Conservation (phyloP, 2,888 invertebrate genomes). For the Microdon myrmicae region DNA sequence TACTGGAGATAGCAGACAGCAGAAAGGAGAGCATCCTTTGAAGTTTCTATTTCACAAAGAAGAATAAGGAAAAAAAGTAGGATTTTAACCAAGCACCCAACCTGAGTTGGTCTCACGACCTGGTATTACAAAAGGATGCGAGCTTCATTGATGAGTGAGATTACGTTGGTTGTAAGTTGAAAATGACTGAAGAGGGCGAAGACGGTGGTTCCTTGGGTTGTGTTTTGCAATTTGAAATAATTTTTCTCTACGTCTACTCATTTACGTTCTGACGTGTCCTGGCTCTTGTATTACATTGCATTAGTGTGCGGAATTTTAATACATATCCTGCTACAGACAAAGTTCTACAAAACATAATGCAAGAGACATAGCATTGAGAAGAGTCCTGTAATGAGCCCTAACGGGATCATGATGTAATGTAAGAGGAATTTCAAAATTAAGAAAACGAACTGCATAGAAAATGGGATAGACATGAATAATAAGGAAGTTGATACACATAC, state of each 20-base stretch:
- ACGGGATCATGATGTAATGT: constrained; percentile 51
- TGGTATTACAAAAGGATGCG: constrained; percentile 35
- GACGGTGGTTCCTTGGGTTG: constrained; percentile 7
- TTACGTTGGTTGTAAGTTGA: constrained; percentile 10
- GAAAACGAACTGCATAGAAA: constrained; percentile 35
- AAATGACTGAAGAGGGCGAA: no score
- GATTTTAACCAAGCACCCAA: constrained; percentile 37
- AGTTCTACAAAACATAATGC: no score
- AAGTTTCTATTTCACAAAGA: constrained; percentile 35
- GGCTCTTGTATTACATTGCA: no score
- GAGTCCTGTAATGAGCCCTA: constrained; percentile 49
- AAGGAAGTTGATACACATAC: constrained; percentile 48
- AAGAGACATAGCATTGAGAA: constrained; percentile 31
- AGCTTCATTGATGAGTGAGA: constrained; percentile 1
- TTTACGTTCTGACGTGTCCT: constrained; percentile 32
- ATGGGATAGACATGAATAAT: constrained; percentile 42
- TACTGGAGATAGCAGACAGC: constrained; percentile 22
- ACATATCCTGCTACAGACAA: not conserved
- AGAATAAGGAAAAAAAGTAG: no score
- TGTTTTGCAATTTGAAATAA: constrained; percentile 48
- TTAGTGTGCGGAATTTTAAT: constrained; percentile 41
- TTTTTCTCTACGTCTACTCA: constrained; percentile 49
- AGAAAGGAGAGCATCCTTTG: constrained; percentile 41
- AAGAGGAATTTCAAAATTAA: constrained; percentile 49
- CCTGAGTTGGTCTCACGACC: constrained; percentile 48